phyloP scores from a whole-genome alignment of 2,113 vertebrate species.

The Antennarius striatus region DNA sequence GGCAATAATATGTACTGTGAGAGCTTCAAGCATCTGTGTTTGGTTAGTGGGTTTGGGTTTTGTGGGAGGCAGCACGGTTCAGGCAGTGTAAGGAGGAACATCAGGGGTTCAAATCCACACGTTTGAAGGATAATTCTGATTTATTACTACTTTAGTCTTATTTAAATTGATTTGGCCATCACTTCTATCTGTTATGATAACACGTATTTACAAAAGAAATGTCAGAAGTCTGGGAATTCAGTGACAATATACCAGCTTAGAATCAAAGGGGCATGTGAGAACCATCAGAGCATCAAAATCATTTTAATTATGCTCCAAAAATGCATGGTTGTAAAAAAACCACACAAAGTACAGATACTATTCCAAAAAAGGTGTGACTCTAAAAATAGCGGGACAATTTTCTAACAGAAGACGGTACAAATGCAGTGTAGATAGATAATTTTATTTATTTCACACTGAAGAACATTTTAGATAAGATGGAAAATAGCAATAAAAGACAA shows the following conservation, averaged over 20 bases:
- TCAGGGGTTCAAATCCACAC: conserved; percentile 52
- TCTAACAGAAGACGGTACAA: too few relatives aligned
- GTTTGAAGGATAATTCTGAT: conserved; percentile 39
- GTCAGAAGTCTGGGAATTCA: conserved; percentile 5
- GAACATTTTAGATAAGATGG: too few relatives aligned
- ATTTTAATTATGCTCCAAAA: neutral
- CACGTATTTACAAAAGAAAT: conserved; percentile 8
- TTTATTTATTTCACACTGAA: too few relatives aligned
- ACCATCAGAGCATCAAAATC: neutral
- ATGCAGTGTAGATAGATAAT: too few relatives aligned
- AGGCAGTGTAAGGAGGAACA: conserved; percentile 34
- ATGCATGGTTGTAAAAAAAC: neutral
- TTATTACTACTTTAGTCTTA: conserved; percentile 40
- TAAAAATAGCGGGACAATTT: too few relatives aligned
- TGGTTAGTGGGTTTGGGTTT: conserved; percentile 53
- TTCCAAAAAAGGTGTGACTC: too few relatives aligned
- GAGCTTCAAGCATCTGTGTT: conserved; percentile 54
- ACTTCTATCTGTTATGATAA: conserved; percentile 24
- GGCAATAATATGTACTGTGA: conserved; percentile 21
- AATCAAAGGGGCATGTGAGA: too few relatives aligned
- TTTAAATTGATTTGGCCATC: conserved; percentile 30
- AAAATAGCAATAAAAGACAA: too few relatives aligned
- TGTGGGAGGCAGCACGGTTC: conserved; percentile 38
- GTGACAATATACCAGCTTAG: neutral
- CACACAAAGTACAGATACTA: too few relatives aligned